A percentile compares a stretch with the other conserved stretches of the same genome.
These are phyloP conservation scores for Spicauda simplicius DNA, from an alignment of 2,888 invertebrate species.

Conservation along the genomic window DNA sequence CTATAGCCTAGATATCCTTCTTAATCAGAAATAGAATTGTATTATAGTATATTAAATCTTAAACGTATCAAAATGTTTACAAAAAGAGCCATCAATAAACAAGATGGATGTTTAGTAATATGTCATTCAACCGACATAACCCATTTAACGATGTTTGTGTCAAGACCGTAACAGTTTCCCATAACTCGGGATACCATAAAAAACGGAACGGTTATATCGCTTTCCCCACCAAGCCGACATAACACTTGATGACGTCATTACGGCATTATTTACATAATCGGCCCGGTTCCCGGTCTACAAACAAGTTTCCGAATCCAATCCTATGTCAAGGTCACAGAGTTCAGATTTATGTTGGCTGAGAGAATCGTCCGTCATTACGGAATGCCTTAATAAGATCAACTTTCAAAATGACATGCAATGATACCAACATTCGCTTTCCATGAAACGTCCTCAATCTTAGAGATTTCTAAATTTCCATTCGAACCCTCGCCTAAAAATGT, in stretches of 20 bases:
- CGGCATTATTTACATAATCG: slow-evolving; percentile 44
- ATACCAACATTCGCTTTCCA: slow-evolving; percentile 25
- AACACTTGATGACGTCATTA: slow-evolving; percentile 41
- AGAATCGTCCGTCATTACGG: slow-evolving; percentile 12
- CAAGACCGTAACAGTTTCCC: slow-evolving; percentile 23
- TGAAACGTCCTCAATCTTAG: slow-evolving; percentile 41
- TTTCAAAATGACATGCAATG: slow-evolving; percentile 26
- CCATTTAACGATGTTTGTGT: slow-evolving; percentile 28
- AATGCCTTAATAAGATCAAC: slow-evolving; percentile 30
- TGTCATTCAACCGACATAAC: slow-evolving; percentile 10
- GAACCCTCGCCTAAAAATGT: slow-evolving; percentile 13
- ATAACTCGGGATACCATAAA: slow-evolving; percentile 26
- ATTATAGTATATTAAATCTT: no score
- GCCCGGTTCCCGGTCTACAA: slow-evolving; percentile 8
- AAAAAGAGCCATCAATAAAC: slow-evolving; percentile 5
- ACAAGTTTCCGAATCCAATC: slow-evolving; percentile 18
- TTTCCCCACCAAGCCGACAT: slow-evolving; percentile 28
- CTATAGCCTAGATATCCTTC: no score
- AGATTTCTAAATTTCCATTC: slow-evolving; percentile 35
- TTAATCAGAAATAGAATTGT: no score
- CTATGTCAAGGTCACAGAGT: slow-evolving; percentile 11
- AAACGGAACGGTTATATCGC: slow-evolving; percentile 35
- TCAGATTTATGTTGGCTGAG: slow-evolving; percentile 18
- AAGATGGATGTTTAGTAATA: slow-evolving; percentile 11
- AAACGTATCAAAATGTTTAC: neutral